Percentiles rank a stretch among this genome's conserved stretches.
phyloP scores from a whole-genome alignment of 2,888 invertebrate species.

The Protophormia terraenovae region DNA sequence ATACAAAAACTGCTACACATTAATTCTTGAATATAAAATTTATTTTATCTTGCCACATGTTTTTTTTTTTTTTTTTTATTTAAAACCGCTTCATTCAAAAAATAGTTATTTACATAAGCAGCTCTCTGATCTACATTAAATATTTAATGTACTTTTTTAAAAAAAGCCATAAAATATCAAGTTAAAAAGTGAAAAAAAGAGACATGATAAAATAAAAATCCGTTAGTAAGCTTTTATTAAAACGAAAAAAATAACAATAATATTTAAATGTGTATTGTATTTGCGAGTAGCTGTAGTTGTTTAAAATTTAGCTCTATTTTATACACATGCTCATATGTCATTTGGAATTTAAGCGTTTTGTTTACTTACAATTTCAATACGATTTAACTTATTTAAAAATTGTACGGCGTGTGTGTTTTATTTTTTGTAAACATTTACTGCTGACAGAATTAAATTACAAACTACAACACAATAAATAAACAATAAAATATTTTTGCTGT shows the following conservation, averaged over 20 bases:
- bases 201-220: constrained; percentile 10
- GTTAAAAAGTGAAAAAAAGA: background rate
- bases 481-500: constrained; percentile 43
- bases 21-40: background rate
- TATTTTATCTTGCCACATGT: background rate
- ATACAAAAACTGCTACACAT: background rate
- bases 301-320: background rate
- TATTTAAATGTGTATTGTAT: background rate
- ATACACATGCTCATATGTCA: background rate
- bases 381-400: background rate
- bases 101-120: constrained; percentile 15
- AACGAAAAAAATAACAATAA: background rate
- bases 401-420: background rate
- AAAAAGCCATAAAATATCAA: background rate
- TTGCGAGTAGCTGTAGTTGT: background rate
- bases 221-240: constrained; percentile 4
- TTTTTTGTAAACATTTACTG: constrained; percentile 22
- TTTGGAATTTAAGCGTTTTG: constrained; percentile 30
- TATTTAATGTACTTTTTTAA: constrained; percentile 22
- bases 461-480: constrained; percentile 10
- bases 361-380: constrained; percentile 11
- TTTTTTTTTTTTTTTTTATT: background rate
- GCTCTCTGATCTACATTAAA: constrained; percentile 2
- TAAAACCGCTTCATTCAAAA: background rate
- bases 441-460: constrained; percentile 49